These are phyloP conservation scores for Bombycilla garrulus DNA, from an alignment of 2,113 vertebrate genomes.

Conservation along the genomic window DNA sequence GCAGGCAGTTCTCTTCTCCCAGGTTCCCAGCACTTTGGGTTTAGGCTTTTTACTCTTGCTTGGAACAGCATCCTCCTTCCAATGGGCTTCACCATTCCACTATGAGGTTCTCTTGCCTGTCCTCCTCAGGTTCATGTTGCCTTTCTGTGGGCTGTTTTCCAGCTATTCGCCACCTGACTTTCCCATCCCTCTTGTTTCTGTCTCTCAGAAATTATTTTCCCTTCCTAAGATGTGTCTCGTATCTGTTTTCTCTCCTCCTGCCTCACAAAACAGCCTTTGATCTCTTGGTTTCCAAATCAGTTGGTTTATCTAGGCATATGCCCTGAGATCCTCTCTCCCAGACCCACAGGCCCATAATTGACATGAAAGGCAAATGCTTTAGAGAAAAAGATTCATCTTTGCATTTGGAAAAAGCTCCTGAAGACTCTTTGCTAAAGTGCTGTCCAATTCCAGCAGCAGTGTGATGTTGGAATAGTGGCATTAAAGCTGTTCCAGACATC, in stretches of 20 bases:
- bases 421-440: neutral
- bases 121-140: neutral
- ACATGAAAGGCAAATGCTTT: neutral
- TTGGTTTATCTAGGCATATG: neutral
- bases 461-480: neutral
- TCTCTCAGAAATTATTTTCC: neutral
- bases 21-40: neutral
- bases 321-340: neutral
- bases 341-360: neutral
- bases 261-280: neutral
- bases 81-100: neutral
- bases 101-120: neutral
- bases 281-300: neutral
- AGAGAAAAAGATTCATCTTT: neutral
- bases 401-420: neutral
- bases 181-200: neutral
- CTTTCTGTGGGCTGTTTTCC: neutral
- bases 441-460: neutral
- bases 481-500: neutral
- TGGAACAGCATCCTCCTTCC: neutral
- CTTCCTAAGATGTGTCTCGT: neutral
- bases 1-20: neutral
- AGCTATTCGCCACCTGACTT: neutral
- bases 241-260: neutral
- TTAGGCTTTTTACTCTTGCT: neutral